Evolutionary conservation across 2,113 vertebrate genomes (phyloP), one percentile per base, ranked within the genome.

Genomic region (Gymnorhina tibicen): DNA sequence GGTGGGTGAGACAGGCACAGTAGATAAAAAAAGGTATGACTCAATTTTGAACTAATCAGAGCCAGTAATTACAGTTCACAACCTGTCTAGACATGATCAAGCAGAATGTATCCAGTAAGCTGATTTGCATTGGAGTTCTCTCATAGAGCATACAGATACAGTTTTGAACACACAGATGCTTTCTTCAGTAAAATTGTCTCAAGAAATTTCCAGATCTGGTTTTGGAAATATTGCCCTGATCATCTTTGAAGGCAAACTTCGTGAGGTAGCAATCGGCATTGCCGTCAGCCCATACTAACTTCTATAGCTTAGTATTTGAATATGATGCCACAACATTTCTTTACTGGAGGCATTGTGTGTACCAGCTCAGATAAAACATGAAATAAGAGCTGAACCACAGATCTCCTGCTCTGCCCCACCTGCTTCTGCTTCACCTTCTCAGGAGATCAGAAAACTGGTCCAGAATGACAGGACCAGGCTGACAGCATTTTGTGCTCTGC

Each of bases 21-120:
- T 23, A 72, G 37, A 52, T 72, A 56, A 88, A 87, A 93, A 89
- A 90, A 92, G 55, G 33, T 86, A 77, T 89, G 91, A 88, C 59
- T 95, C 75, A 88, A 35, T 90, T 77, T 94, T 93, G 85, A 84
- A 32, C 85, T 95, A 93, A 96, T 97, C 90, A 94, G 85, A 87
- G 76, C 32, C 68, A 83, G 78, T 89, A 95, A 96, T 96, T 97
- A n/a, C 85, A 87, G 91, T 93, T 94, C 87, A 90, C 47, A 80
- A 88, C 95, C 68, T 96, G 95, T 93, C 95, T 96, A 94, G 90
- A 95, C 93, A 70, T 73, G 78, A 93, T 96, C 55, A 93, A 67
- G 83, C 46, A 90, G 76, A 63, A 83, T 22, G 55, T 62, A 80
- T 64, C 92, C 95, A 67, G 75, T 75, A 90, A 88, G 37, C 83